Evolutionary conservation across 2,888 invertebrate species (phyloP).

Genomic region (Tanypteryx hageni): DNA sequence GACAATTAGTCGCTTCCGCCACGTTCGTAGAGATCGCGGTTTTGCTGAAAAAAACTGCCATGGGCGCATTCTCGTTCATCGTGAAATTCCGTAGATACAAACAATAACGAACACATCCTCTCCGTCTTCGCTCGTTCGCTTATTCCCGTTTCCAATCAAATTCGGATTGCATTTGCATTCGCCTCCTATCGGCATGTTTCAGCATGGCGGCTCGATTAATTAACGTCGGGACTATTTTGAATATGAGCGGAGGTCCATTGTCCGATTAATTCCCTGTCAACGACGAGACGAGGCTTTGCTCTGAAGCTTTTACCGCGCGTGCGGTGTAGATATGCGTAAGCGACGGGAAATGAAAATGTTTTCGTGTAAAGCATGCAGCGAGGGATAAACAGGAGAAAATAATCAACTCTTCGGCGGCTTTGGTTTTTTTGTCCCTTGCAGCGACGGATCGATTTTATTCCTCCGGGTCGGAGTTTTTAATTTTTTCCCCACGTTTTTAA

Average conservation of each 20-base stretch:
- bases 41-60: not conserved
- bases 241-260: not conserved
- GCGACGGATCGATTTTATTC: not conserved
- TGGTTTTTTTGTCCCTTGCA: not conserved
- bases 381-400: not conserved
- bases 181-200: conserved; percentile 7
- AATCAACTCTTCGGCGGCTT: not conserved
- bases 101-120: not conserved
- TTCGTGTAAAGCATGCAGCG: not conserved
- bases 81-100: not conserved
- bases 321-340: not conserved
- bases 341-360: conserved; percentile 24
- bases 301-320: not conserved
- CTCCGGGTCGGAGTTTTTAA: not conserved
- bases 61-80: not conserved
- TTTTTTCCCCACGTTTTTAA: not conserved
- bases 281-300: conserved; percentile 1
- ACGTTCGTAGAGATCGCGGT: not conserved
- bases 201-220: conserved; percentile 7
- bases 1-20: conserved; percentile 14
- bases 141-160: conserved; percentile 14
- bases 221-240: conserved; percentile 17
- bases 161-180: conserved; percentile 28
- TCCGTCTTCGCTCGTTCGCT: not conserved
- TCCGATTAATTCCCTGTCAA: conserved; percentile 12